phyloP scores from a whole-genome alignment of 2,797 vertebrate species.

The Sebastiscus albofasciatus region DNA sequence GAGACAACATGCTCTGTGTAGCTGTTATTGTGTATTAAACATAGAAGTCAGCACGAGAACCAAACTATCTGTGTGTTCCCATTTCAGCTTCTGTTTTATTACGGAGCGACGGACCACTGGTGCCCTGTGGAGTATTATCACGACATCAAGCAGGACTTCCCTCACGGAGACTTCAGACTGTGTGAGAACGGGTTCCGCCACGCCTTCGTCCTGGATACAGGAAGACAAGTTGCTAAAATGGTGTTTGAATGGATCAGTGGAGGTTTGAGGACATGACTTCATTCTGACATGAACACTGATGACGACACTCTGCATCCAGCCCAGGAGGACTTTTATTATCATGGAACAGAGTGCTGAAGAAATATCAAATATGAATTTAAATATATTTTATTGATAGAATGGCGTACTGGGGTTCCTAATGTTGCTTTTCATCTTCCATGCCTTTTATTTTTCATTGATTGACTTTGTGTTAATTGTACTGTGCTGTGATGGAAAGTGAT shows the following conservation, averaged over 20 bases:
- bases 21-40: background rate
- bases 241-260: slow-evolving; percentile 85
- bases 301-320: background rate
- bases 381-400: background rate
- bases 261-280: slow-evolving; percentile 69
- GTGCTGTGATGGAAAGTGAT: too few relatives aligned
- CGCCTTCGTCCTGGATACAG: slow-evolving; percentile 87
- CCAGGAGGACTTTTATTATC: background rate
- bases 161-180: slow-evolving; percentile 88
- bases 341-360: background rate
- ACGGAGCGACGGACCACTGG: slow-evolving; percentile 89
- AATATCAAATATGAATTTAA: background rate
- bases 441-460: too few relatives aligned
- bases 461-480: too few relatives aligned
- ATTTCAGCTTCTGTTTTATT: slow-evolving; percentile 92
- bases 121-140: slow-evolving; percentile 91
- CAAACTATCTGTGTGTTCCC: slow-evolving; percentile 26
- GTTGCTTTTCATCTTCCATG: background rate
- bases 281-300: background rate
- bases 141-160: slow-evolving; percentile 92
- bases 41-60: too few relatives aligned
- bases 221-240: slow-evolving; percentile 87
- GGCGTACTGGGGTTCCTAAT: background rate
- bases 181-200: slow-evolving; percentile 90
- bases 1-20: background rate